Conservation (phyloP, 2,888 invertebrate species). For the Chromoteleia sp. region DNA sequence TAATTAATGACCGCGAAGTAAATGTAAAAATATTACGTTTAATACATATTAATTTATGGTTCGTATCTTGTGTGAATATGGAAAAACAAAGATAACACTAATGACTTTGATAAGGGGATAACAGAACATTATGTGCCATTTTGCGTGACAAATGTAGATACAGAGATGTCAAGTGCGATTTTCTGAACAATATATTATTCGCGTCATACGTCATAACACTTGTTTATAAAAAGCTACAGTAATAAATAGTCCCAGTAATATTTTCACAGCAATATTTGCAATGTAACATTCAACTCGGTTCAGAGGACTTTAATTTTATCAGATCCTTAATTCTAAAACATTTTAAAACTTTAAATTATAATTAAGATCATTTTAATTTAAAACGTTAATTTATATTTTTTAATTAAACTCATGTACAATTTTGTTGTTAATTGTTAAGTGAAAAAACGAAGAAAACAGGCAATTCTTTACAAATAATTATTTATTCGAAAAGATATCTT, state of each 20-base stretch:
- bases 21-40: conserved; percentile 53
- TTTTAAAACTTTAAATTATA: too few relatives aligned
- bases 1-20: conserved; percentile 42
- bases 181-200: conserved; percentile 58
- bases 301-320: conserved; percentile 15
- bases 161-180: conserved; percentile 51
- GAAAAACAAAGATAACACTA: conserved; percentile 61
- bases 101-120: conserved; percentile 59
- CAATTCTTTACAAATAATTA: too few relatives aligned
- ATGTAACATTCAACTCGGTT: conserved; percentile 4
- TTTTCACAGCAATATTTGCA: conserved; percentile 28
- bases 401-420: too few relatives aligned
- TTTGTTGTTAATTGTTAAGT: too few relatives aligned
- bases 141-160: conserved; percentile 57
- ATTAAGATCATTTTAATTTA: too few relatives aligned
- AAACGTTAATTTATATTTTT: too few relatives aligned
- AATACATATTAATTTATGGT: conserved; percentile 56
- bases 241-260: conserved; percentile 47
- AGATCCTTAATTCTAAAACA: neutral
- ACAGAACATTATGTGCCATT: conserved; percentile 53
- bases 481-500: too few relatives aligned
- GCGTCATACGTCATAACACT: conserved; percentile 48
- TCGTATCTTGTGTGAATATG: conserved; percentile 44
- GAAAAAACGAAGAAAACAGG: too few relatives aligned
- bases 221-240: conserved; percentile 51